These are phyloP conservation scores for Ephydatia muelleri DNA, from an alignment of 37 sponge, comb jelly and placozoan species.

Conservation along the genomic window DNA sequence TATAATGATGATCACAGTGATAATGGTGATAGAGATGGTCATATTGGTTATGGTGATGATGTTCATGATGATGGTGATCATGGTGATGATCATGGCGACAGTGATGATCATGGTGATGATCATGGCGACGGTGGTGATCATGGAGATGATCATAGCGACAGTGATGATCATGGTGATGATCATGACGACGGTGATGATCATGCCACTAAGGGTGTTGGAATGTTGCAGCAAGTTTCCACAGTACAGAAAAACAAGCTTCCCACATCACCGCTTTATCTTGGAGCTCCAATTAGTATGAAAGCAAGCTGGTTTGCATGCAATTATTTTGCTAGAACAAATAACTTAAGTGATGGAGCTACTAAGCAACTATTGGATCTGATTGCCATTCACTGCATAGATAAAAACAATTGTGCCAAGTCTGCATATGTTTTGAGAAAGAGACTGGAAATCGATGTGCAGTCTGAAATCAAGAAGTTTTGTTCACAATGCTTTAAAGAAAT, in stretches of 20 bases:
- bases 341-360: background rate
- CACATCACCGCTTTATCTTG: background rate
- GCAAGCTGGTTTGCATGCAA: conserved; percentile 1
- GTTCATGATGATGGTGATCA: too few species aligned
- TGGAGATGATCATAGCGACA: background rate
- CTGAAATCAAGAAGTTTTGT: background rate
- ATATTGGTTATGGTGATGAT: too few species aligned
- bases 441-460: background rate
- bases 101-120: too few species aligned
- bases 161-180: background rate
- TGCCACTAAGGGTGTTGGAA: background rate
- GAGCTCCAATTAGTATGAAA: background rate
- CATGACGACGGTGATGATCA: background rate
- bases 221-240: background rate
- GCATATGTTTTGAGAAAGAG: background rate
- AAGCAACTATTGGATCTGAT: background rate
- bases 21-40: too few species aligned
- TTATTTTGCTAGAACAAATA: background rate
- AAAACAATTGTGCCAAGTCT: background rate
- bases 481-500: background rate
- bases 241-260: background rate
- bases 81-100: too few species aligned
- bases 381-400: background rate
- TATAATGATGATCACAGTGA: too few species aligned
- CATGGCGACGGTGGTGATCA: background rate